A percentile compares a stretch with the other conserved stretches of the same genome.
Conservation (phyloP, 2,113 vertebrate species). For the Deroptyus accipitrinus region DNA sequence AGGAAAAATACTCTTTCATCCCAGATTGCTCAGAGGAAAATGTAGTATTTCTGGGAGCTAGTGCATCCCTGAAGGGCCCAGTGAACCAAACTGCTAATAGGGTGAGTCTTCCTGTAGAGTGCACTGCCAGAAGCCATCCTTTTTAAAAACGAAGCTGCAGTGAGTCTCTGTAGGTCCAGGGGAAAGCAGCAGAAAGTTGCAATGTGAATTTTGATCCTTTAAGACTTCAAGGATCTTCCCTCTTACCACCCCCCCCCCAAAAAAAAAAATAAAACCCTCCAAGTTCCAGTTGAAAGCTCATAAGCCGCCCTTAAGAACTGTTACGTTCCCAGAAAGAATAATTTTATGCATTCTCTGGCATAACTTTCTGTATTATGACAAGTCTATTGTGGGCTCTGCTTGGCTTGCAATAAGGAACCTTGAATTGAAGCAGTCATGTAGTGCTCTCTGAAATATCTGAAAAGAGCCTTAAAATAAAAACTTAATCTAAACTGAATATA, state of each 20-base stretch:
- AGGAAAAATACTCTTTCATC: not conserved
- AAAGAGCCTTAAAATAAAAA: not conserved
- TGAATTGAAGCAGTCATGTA: not conserved
- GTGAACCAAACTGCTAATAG: not conserved
- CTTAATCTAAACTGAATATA: not conserved
- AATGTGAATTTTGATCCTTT: not conserved
- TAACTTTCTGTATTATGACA: not conserved
- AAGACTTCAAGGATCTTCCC: not conserved
- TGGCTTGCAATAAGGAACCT: not conserved
- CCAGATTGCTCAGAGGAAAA: not conserved
- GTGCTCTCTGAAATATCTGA: not conserved
- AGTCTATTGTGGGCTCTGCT: not conserved
- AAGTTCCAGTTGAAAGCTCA: not conserved
- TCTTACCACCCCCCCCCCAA: rapidly evolving
- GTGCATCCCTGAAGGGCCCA: not conserved
- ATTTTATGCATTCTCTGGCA: not conserved
- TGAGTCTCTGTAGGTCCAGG: not conserved
- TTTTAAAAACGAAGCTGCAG: not conserved
- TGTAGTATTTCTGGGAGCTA: not conserved
- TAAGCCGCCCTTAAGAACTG: not conserved
- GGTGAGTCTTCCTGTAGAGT: not conserved
- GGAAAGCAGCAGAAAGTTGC: not conserved
- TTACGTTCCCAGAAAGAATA: not conserved
- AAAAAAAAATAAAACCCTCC: not conserved
- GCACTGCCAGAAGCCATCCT: not conserved